These are phyloP conservation scores for Sphinx pinastri DNA, from an alignment of 2,888 invertebrate genomes.

Conservation along the genomic window DNA sequence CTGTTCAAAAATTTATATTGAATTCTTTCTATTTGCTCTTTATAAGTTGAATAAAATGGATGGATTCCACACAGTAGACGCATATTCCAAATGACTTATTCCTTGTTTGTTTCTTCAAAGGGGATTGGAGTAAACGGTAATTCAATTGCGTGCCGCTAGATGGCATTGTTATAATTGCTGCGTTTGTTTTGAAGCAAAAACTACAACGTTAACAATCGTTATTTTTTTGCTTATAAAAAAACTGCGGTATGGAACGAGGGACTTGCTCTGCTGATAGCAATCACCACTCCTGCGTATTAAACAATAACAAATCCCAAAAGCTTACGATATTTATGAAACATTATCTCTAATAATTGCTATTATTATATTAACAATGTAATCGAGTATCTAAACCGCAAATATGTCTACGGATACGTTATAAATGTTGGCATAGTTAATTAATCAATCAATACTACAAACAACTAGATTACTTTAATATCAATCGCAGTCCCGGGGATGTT, in stretches of 20 bases:
- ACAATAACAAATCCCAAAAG: background rate
- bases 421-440: background rate
- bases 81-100: no score
- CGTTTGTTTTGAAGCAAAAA: background rate
- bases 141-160: background rate
- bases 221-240: no score
- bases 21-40: no score
- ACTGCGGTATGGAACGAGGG: no score
- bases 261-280: no score
- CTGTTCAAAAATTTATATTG: no score
- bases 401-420: background rate
- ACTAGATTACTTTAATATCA: background rate
- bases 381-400: slow-evolving; percentile 7
- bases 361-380: background rate
- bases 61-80: no score
- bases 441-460: slow-evolving; percentile 6
- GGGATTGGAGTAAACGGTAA: background rate
- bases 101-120: background rate
- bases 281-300: no score
- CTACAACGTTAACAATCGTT: background rate
- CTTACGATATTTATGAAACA: background rate
- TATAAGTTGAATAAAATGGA: no score
- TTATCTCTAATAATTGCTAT: background rate
- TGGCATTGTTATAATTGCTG: background rate
- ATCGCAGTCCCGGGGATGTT: background rate